phyloP scores from a whole-genome alignment of 2,113 vertebrate species.

The Melanocharis versteri region DNA sequence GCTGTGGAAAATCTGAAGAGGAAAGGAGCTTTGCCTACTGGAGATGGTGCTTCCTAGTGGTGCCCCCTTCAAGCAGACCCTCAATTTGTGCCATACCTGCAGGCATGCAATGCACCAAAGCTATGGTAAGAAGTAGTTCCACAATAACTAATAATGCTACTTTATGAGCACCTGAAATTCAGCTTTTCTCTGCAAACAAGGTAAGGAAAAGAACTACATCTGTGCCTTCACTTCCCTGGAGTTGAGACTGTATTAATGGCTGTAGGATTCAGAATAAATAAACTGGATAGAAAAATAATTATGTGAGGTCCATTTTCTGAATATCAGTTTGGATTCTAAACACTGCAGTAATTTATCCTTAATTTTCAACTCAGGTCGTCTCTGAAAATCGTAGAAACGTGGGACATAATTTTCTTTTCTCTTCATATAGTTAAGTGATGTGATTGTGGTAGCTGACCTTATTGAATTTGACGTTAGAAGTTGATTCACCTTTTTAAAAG shows the following conservation, averaged over 20 bases:
- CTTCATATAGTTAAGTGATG: slow-evolving; percentile 14
- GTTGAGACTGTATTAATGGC: slow-evolving; percentile 52
- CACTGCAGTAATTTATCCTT: slow-evolving; percentile 56
- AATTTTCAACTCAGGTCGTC: slow-evolving; percentile 25
- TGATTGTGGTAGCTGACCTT: slow-evolving; percentile 1
- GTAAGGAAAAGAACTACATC: slow-evolving; percentile 36
- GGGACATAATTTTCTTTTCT: slow-evolving; percentile 9
- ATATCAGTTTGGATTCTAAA: slow-evolving; percentile 63
- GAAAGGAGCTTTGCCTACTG: not conserved
- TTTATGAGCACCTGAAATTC: not conserved
- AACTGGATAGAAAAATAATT: slow-evolving; percentile 65
- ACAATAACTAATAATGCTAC: not conserved
- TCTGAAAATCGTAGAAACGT: slow-evolving; percentile 53
- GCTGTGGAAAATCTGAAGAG: not conserved
- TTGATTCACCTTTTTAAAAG: slow-evolving; percentile 43
- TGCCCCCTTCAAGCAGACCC: not conserved
- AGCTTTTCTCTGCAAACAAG: slow-evolving; percentile 23
- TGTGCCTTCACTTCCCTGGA: slow-evolving; percentile 6
- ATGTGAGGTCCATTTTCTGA: slow-evolving; percentile 60
- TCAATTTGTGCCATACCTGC: not conserved
- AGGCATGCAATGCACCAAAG: not conserved
- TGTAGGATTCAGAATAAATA: slow-evolving; percentile 66
- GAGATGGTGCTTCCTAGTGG: not conserved
- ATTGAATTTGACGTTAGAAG: slow-evolving; percentile 55
- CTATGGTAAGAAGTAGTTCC: not conserved